phyloP scores from a whole-genome alignment of 2,888 invertebrate species.

The Galerucella pusilla region DNA sequence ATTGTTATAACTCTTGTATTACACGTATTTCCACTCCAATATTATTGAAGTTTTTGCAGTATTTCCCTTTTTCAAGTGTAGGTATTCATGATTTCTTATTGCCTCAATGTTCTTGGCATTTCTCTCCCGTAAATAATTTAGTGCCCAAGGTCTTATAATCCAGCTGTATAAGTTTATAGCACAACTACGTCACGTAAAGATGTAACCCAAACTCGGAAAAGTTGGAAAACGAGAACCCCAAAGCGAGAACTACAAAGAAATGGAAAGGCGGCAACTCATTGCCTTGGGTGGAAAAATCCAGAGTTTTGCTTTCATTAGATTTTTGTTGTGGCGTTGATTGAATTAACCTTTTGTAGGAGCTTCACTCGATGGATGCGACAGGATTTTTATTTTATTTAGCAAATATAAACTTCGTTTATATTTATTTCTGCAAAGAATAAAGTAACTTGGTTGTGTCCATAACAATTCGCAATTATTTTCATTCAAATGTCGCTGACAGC shows the following conservation, averaged over 20 bases:
- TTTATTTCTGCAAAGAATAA: neutral
- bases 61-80: neutral
- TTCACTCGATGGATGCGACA: conserved; percentile 10
- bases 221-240: conserved; percentile 27
- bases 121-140: neutral
- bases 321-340: conserved; percentile 27
- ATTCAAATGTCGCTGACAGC: neutral
- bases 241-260: conserved; percentile 25
- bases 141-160: neutral
- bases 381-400: conserved; percentile 5
- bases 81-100: neutral
- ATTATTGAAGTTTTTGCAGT: neutral
- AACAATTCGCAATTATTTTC: neutral
- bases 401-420: conserved; percentile 1
- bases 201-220: conserved; percentile 17
- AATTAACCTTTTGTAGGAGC: conserved; percentile 25
- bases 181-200: conserved; percentile 23
- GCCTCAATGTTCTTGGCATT: neutral
- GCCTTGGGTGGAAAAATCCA: neutral
- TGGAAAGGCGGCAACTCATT: neutral
- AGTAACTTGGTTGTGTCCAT: neutral
- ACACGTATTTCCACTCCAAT: too few relatives aligned
- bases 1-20: too few relatives aligned
- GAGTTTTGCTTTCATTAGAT: conserved; percentile 27
- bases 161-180: conserved; percentile 6